Percentiles rank a stretch among this genome's conserved stretches.
These are phyloP conservation scores for Caranx ignobilis DNA, from an alignment of 2,113 vertebrate species.

Conservation along the genomic window DNA sequence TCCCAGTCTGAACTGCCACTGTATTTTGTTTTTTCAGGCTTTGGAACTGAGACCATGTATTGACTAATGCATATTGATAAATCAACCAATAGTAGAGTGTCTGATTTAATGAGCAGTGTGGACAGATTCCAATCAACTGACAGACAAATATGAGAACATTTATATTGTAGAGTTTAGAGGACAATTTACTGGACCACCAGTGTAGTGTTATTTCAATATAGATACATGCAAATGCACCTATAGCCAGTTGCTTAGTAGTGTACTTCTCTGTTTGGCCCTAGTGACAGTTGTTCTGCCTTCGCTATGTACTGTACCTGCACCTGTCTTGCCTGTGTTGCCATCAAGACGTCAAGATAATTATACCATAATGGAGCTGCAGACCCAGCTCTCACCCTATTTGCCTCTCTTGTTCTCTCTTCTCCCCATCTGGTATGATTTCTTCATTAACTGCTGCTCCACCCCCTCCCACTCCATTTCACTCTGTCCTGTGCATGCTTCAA, in stretches of 20 bases:
- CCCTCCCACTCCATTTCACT: background rate
- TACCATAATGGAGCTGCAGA: conserved; percentile 29
- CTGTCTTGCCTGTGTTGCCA: conserved; percentile 14
- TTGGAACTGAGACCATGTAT: background rate
- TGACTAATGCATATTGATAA: background rate
- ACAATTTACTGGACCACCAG: too few species aligned
- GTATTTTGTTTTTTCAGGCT: background rate
- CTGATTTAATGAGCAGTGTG: background rate
- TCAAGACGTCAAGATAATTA: conserved; percentile 46
- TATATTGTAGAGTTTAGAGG: too few species aligned
- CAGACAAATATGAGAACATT: too few species aligned
- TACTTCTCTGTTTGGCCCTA: background rate
- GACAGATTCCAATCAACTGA: background rate
- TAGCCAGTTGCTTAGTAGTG: background rate
- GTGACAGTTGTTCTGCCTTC: conserved; percentile 3
- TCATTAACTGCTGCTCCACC: conserved; percentile 29
- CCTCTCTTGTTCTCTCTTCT: conserved; percentile 10
- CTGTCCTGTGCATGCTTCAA: background rate
- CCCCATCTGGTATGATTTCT: conserved; percentile 37
- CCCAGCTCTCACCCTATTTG: conserved; percentile 16
- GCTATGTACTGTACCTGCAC: background rate
- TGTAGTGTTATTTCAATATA: background rate
- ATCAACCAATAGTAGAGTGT: background rate
- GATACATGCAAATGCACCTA: background rate
- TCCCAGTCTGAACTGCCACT: background rate